Percentiles rank a stretch among this genome's conserved stretches.
These are phyloP conservation scores for Bruchidius siliquastri DNA, from an alignment of 2,888 invertebrate species.

Conservation along the genomic window DNA sequence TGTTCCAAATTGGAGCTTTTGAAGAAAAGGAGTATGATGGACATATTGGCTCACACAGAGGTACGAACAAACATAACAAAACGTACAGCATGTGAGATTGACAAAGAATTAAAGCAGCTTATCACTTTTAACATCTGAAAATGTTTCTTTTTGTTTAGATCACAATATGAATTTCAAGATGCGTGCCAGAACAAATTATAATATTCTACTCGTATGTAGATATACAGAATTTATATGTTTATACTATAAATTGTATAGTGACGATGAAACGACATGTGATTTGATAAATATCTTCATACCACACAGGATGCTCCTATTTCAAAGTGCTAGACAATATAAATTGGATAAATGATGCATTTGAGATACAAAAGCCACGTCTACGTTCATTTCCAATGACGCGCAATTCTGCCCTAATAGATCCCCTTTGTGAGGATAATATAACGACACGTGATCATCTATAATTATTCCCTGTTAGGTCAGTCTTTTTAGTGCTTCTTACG, in stretches of 20 bases:
- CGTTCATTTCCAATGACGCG: background rate
- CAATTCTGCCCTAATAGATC: background rate
- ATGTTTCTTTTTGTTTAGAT: too few relatives aligned
- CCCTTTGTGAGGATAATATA: background rate
- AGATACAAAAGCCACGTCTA: background rate
- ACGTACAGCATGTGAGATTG: too few relatives aligned
- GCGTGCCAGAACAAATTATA: too few relatives aligned
- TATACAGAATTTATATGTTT: background rate
- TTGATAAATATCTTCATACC: background rate
- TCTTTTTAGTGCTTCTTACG: background rate
- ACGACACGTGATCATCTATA: background rate
- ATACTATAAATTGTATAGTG: background rate
- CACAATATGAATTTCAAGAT: too few relatives aligned
- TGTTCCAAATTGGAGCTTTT: constrained; percentile 75
- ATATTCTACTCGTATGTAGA: too few relatives aligned
- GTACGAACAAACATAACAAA: constrained; percentile 31
- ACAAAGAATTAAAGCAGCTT: too few relatives aligned
- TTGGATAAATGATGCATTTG: background rate
- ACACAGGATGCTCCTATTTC: background rate
- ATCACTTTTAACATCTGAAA: too few relatives aligned
- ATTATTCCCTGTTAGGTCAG: background rate
- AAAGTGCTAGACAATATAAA: background rate
- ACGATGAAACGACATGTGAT: background rate
- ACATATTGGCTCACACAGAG: constrained; percentile 62
- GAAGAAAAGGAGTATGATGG: constrained; percentile 72